Percentiles rank a stretch among this genome's conserved stretches.
phyloP scores from a whole-genome alignment of 2,888 invertebrate species.

The Cerastis leucographa region DNA sequence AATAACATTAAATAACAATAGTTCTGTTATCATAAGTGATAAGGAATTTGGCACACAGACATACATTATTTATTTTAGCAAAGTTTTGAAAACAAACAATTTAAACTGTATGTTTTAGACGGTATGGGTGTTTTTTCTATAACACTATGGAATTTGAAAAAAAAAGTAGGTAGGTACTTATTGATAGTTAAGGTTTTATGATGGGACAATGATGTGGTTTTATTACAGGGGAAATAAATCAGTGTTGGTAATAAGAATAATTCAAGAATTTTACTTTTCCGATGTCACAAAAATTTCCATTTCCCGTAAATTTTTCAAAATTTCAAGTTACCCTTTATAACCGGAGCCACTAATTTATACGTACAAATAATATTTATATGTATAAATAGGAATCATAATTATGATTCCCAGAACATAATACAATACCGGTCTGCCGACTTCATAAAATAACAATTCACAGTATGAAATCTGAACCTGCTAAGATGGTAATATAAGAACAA shows the following conservation, averaged over 20 bases:
- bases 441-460: slow-evolving; percentile 28
- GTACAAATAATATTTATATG: no score
- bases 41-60: slow-evolving; percentile 35
- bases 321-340: no score
- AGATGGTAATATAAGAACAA: slow-evolving; percentile 1
- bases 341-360: neutral
- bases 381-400: no score
- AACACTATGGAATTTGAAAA: neutral
- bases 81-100: slow-evolving; percentile 32
- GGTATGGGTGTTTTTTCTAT: slow-evolving; percentile 27
- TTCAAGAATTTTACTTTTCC: slow-evolving; percentile 2
- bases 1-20: slow-evolving; percentile 48
- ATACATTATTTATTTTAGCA: slow-evolving; percentile 9
- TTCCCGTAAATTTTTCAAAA: neutral
- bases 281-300: neutral
- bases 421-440: neutral
- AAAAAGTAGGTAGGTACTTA: neutral
- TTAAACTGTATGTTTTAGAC: slow-evolving; percentile 27
- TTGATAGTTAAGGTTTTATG: neutral
- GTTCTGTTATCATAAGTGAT: slow-evolving; percentile 41
- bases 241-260: neutral
- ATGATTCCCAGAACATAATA: neutral
- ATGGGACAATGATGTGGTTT: neutral
- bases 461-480: slow-evolving; percentile 46
- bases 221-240: neutral